Base-by-base conservation (phyloP, 2,113 vertebrate species). In the Notothenia rossii region DNA sequence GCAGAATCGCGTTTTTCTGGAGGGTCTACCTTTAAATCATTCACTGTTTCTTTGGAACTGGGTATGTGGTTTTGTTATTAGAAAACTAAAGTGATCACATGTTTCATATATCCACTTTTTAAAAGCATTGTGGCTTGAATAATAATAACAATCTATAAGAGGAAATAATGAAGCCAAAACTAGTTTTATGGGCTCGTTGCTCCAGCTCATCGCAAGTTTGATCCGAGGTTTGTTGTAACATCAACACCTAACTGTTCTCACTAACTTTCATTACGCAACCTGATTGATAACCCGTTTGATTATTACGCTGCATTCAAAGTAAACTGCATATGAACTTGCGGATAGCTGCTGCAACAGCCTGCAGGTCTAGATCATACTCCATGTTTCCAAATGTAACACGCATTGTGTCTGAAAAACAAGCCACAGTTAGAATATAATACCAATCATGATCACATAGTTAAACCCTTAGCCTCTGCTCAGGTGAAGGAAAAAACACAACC, bases 41-140 rank as follows among this genome's bases (percentile, higher is more conserved):
- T 66, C 66, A 53, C 49, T 20, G 15, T 75, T 72, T 51, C 46
- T 58, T 69, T 79, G 72, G 55, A 79, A 60, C 53, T 83, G 74
- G 81, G 85, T 88, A 83, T 92, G 90, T 86, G 87, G 88, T 90
- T 82, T 68, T 90, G 89, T 86, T 82, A 70, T 40, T 10, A 70
- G 15, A 43, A 56, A 75, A 72, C 48, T 40, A 69, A 55, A 36
- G 14, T 74, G 29, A 13, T 58, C 10, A 36, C 3, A 61, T 20
- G 50, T 68, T 12, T 11, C 33, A 43, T 45, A 14, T 13, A 14
- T 56, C 36, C 7, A 49, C 33, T n/a, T 53, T 68, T 40, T 43
- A 64, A 77, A 64, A 72, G 12, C 29, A 22, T n/a, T 14, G 33
- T 72, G 60, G n/a, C 48, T 55, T 48, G 13, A 40, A 7, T 40